Conservation (phyloP, 2,797 vertebrate genomes). For the Esox lucius region DNA sequence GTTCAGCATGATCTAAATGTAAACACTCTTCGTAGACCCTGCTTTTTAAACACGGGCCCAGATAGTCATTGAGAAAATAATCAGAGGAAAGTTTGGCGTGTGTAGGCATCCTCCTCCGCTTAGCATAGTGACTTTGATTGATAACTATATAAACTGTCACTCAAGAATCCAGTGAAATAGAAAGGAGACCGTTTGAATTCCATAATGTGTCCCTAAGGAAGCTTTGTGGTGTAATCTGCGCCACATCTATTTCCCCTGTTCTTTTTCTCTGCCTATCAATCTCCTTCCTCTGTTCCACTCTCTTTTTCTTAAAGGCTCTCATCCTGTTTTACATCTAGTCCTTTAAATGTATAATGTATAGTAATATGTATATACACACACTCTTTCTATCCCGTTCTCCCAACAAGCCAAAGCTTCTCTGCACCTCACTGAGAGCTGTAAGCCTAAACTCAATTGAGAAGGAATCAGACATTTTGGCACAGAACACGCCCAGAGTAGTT, state of each 20-base stretch:
- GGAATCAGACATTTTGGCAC: constrained; percentile 21
- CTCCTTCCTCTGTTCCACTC: background rate
- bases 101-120: background rate
- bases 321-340: too few species aligned
- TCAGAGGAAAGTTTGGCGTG: background rate
- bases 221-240: background rate
- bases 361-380: background rate
- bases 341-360: too few species aligned
- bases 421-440: constrained; percentile 14
- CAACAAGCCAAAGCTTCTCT: constrained; percentile 8
- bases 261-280: background rate
- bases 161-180: constrained; percentile 18
- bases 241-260: background rate
- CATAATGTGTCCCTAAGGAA: constrained; percentile 22
- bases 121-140: constrained; percentile 1
- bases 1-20: background rate
- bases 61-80: background rate
- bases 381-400: background rate
- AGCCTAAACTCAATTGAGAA: constrained; percentile 10
- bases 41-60: background rate
- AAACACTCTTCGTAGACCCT: background rate
- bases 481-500: constrained; percentile 7
- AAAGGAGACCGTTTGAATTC: constrained; percentile 17
- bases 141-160: constrained; percentile 13
- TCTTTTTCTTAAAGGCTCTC: background rate